Evolutionary conservation across 2,888 invertebrate species (phyloP), one percentile per base, ranked within the genome.

Genomic region (Heteromyza rotundicornis): DNA sequence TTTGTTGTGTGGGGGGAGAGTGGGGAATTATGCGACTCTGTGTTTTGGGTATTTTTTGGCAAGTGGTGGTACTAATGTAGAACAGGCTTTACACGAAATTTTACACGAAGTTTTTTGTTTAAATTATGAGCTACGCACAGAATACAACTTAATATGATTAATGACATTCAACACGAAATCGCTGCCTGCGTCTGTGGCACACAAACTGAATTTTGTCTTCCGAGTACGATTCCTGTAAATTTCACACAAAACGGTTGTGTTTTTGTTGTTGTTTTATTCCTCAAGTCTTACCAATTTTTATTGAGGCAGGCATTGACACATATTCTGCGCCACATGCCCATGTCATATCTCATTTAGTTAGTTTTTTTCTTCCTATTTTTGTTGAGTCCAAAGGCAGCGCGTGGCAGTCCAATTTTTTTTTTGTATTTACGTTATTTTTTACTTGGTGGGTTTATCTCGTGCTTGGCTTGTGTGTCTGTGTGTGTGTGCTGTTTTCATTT

Each of bases 81-180:
- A 27, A 27, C 27, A 27, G 27, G 10, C 10, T 27, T 27, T 10
- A 27, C 27, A 27, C 27, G 10, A 5, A 27, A 27, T 27, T 27
- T 27, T 27, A 27, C 27, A 27, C 5, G 27, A 27, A 5, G 10
- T 7, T 27, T 27, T 20, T 35, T 57, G 27, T 57, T 49, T 50
- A 35, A 17, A 20, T 27, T 27, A 27, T 27, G 27, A 27, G 27
- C 57, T 5, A 49, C 40, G 14, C 56, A 44, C 24, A 20, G 44
- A 68, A 75, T 75, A 74, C 76, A 76, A 76, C 73, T 74, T 72
- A 76, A 64, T 67, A 71, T 74, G 74, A 74, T 76, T 75, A 75
- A 74, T 74, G 74, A 64, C 64, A 68, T 72, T 74, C 73, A 75
- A 74, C 74, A 76, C 76, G 74, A 74, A 74, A 40, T 3, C n/a